phyloP scores from a whole-genome alignment of 2,113 vertebrate genomes.

The Cryptotis parvus region DNA sequence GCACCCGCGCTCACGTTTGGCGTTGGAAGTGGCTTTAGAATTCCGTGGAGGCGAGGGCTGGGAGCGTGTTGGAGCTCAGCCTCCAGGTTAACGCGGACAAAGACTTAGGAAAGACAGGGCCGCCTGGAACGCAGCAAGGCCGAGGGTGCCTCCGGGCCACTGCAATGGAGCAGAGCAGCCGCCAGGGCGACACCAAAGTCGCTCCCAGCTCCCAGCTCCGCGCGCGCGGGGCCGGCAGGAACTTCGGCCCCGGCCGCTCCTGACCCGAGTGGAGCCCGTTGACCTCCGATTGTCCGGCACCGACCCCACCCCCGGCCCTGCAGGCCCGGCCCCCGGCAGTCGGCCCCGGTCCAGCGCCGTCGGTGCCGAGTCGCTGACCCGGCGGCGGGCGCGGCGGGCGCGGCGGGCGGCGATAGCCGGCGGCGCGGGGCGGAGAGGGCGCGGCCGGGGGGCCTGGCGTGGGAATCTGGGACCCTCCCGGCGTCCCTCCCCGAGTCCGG shows the following conservation, averaged over 20 bases:
- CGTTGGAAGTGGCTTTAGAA: background rate
- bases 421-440: background rate
- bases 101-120: background rate
- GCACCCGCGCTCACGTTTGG: background rate
- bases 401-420: background rate
- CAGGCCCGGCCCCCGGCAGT: fast-evolving
- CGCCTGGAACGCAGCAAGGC: background rate
- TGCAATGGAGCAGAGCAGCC: background rate
- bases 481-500: too few species aligned
- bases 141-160: too few species aligned
- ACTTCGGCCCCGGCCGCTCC: too few species aligned
- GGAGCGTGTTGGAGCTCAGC: background rate
- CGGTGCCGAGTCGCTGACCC: too few species aligned
- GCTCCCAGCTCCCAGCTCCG: too few species aligned
- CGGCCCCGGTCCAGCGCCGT: fast-evolving
- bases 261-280: too few species aligned
- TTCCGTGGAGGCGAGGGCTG: background rate
- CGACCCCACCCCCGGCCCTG: fast-evolving
- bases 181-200: background rate
- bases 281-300: too few species aligned
- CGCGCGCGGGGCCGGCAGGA: background rate
- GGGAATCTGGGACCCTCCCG: too few species aligned
- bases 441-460: too few species aligned
- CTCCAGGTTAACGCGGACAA: background rate
- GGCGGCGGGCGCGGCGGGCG: fast-evolving